Evolutionary conservation across 2,888 invertebrate genomes (phyloP).

Genomic region (Oscheius sp.): DNA sequence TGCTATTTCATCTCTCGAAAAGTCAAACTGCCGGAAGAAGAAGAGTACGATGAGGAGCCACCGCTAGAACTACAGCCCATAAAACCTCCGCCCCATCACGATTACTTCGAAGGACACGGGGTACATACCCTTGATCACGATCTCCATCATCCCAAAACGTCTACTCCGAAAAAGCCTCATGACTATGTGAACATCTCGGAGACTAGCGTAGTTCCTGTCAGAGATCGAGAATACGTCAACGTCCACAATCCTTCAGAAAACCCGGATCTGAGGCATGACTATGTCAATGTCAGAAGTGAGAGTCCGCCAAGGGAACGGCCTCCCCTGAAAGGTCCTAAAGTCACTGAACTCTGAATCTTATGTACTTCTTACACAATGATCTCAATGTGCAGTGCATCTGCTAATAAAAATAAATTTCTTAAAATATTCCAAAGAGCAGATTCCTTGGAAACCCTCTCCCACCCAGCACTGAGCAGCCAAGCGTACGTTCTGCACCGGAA

Average conservation of each 20-base stretch:
- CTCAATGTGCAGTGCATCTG: too few relatives aligned
- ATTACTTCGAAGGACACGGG: conserved; percentile 15
- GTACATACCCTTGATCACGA: conserved; percentile 13
- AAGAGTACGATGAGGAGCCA: conserved; percentile 42
- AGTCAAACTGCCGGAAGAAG: conserved; percentile 58
- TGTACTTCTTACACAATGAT: too few relatives aligned
- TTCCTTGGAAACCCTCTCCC: too few relatives aligned
- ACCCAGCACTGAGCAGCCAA: too few relatives aligned
- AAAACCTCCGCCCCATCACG: conserved; percentile 15
- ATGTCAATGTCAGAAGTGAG: conserved; percentile 2
- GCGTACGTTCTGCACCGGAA: too few relatives aligned
- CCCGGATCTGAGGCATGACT: conserved; percentile 4
- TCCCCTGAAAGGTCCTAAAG: conserved; percentile 15
- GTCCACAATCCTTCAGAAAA: neutral
- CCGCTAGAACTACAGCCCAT: conserved; percentile 26
- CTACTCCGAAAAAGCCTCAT: conserved; percentile 19
- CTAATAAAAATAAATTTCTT: too few relatives aligned
- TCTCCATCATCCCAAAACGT: conserved; percentile 18
- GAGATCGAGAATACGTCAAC: conserved; percentile 13
- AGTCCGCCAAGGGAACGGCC: conserved; percentile 10
- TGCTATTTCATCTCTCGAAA: conserved; percentile 55
- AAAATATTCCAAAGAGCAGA: too few relatives aligned
- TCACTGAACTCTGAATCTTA: conserved; percentile 11
- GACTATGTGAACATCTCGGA: conserved; percentile 24
- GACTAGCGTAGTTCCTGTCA: neutral